Percentiles rank a stretch among this genome's conserved stretches.
phyloP scores from a whole-genome alignment of 1,140 invertebrate genomes.

The Eriosoma lanigerum region DNA sequence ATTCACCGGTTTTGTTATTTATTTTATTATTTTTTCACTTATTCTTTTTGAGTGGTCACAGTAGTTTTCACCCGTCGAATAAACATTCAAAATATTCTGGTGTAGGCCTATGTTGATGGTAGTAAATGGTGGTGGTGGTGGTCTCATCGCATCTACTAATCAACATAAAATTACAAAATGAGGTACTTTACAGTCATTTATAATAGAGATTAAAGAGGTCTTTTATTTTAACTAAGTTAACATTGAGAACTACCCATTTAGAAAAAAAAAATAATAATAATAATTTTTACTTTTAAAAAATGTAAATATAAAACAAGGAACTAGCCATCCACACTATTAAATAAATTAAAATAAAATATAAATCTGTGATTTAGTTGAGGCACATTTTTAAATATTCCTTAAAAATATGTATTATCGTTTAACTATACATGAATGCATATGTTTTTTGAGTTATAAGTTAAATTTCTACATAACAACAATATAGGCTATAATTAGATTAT shows the following conservation, averaged over 20 bases:
- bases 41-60: conserved; percentile 29
- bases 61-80: background rate
- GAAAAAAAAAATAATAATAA: background rate
- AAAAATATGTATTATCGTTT: no score
- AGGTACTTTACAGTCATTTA: background rate
- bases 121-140: background rate
- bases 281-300: background rate
- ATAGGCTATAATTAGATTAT: no score
- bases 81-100: conserved; percentile 23
- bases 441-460: no score
- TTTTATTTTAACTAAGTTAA: conserved; percentile 2
- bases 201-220: background rate
- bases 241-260: background rate
- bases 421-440: no score
- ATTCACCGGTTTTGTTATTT: conserved; percentile 38
- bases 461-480: no score
- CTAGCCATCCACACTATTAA: background rate
- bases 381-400: no score
- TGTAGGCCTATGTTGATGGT: background rate
- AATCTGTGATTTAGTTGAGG: no score
- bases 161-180: conserved; percentile 14
- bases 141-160: background rate
- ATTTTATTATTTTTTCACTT: conserved; percentile 49
- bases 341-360: background rate
- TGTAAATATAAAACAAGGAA: background rate